Percentiles rank a stretch among this genome's conserved stretches.
phyloP scores from a whole-genome alignment of 2,113 vertebrate species.

The Triplophysa dalaica region DNA sequence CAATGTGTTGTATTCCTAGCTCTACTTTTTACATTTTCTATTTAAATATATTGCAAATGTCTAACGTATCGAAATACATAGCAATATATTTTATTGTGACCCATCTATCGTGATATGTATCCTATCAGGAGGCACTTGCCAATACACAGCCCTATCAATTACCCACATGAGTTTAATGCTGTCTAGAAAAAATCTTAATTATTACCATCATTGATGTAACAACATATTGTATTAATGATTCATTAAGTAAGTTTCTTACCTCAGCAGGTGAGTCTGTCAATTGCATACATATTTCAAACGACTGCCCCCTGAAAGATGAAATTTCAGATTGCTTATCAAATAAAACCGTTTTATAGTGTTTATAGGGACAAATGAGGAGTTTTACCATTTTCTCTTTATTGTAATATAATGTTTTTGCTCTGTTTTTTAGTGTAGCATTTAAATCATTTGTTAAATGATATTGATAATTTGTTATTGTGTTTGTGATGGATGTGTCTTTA shows the following conservation, averaged over 20 bases:
- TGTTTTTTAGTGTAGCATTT: not conserved
- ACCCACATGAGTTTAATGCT: not conserved
- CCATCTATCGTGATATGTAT: too few species aligned
- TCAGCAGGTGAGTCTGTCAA: not conserved
- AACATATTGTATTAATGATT: not conserved
- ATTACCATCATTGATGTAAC: not conserved
- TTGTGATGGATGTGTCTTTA: constrained; percentile 10
- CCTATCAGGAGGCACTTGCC: too few species aligned
- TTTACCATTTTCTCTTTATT: not conserved
- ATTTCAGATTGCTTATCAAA: not conserved
- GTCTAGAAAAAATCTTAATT: not conserved
- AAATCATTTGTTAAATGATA: not conserved
- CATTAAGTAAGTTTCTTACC: constrained; percentile 6
- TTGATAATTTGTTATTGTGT: not conserved
- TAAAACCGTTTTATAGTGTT: not conserved
- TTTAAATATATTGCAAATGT: too few species aligned
- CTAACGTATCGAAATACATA: too few species aligned
- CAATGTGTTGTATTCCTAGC: too few species aligned
- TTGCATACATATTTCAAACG: not conserved
- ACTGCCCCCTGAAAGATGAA: constrained; percentile 19
- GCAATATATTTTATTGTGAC: too few species aligned
- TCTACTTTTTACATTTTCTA: too few species aligned
- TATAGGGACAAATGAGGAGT: not conserved
- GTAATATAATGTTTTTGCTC: not conserved
- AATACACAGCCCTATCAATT: too few species aligned